phyloP scores from a whole-genome alignment of 2,888 invertebrate genomes.

The Cephus nigrinus region DNA sequence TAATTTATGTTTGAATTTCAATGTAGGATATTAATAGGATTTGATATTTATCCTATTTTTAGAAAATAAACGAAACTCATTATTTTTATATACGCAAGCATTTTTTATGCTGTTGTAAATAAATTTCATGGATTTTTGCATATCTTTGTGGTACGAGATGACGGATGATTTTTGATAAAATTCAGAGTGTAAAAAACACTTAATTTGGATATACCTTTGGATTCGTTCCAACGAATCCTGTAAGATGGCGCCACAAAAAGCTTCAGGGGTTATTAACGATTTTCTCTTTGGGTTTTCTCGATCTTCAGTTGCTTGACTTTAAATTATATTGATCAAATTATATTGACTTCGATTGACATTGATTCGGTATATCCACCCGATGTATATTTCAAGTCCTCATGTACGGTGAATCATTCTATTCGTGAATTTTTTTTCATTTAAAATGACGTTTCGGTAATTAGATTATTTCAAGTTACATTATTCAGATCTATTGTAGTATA shows the following conservation, averaged over 20 bases:
- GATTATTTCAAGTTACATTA: background rate
- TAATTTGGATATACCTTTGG: background rate
- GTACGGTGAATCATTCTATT: background rate
- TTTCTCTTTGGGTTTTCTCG: background rate
- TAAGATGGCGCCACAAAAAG: background rate
- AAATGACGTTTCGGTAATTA: background rate
- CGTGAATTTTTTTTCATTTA: background rate
- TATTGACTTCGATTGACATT: too few relatives aligned
- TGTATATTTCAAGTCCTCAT: background rate
- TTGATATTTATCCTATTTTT: background rate
- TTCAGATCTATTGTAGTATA: background rate
- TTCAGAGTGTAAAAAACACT: background rate
- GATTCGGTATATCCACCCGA: background rate
- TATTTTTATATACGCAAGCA: background rate
- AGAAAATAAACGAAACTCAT: background rate
- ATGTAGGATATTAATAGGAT: background rate
- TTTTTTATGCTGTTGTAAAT: background rate
- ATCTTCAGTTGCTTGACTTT: background rate
- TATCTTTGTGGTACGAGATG: too few relatives aligned
- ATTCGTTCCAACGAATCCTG: background rate
- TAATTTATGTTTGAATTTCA: background rate
- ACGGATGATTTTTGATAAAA: background rate
- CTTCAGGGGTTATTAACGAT: background rate
- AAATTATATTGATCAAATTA: background rate
- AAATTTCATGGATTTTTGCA: background rate